Evolutionary conservation across 2,113 vertebrate genomes (phyloP).

Genomic region (Erinaceus europaeus): DNA sequence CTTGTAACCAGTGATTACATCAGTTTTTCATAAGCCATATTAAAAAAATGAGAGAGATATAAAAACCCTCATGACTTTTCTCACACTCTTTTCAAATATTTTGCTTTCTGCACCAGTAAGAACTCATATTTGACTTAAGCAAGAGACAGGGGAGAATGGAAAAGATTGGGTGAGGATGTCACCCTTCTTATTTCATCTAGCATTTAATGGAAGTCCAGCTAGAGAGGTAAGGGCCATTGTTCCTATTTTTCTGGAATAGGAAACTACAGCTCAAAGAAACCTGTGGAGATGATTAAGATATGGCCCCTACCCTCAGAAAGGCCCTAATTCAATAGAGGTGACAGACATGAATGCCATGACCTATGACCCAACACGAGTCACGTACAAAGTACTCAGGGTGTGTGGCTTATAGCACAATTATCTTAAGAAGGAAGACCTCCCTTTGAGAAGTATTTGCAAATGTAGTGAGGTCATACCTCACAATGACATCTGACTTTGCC

Average conservation of each 20-base stretch:
- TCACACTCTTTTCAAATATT: background rate
- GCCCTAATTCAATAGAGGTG: conserved; percentile 36
- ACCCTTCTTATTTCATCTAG: background rate
- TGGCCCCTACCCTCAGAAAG: background rate
- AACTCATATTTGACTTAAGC: background rate
- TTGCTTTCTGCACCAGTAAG: background rate
- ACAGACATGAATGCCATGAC: conserved; percentile 24
- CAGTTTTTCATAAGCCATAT: background rate
- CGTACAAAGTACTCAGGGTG: conserved; percentile 26
- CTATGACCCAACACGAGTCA: background rate
- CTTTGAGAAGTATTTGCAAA: conserved; percentile 30
- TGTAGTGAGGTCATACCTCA: background rate
- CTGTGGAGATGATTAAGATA: conserved; percentile 41
- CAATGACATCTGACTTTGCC: background rate
- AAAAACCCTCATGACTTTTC: background rate
- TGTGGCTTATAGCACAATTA: background rate
- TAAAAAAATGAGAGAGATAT: background rate
- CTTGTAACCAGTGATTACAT: background rate
- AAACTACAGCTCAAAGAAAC: conserved; percentile 22
- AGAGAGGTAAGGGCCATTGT: background rate
- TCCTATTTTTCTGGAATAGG: background rate
- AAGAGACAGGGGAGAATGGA: background rate
- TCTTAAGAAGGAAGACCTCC: conserved; percentile 57
- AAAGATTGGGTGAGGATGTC: background rate
- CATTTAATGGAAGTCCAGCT: background rate